A percentile compares a stretch with the other conserved stretches of the same genome.
Evolutionary conservation across 2,113 vertebrate species (phyloP).

Genomic region (Dasyurus viverrinus): DNA sequence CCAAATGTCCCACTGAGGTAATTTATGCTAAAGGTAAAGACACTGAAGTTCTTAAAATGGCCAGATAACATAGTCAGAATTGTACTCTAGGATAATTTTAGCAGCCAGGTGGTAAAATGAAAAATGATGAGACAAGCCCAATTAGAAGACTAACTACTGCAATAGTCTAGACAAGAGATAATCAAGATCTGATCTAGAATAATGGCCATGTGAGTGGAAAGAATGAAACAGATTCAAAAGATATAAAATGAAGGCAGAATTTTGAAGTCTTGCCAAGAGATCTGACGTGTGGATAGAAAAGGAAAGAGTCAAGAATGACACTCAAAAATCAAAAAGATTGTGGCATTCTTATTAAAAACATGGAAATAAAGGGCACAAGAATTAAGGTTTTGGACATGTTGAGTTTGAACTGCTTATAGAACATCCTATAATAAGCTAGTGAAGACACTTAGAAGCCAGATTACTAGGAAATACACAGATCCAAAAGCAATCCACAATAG

Average conservation of each 20-base stretch:
- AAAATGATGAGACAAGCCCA: neutral
- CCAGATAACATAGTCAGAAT: neutral
- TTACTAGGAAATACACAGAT: neutral
- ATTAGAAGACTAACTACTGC: neutral
- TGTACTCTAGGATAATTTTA: neutral
- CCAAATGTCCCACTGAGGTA: neutral
- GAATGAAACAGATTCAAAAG: neutral
- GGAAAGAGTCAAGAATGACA: neutral
- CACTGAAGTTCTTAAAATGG: neutral
- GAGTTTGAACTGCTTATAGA: neutral
- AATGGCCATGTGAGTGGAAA: neutral
- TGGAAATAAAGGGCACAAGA: conserved; percentile 3
- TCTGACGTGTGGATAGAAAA: neutral
- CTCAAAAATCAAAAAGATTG: neutral
- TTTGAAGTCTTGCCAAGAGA: neutral
- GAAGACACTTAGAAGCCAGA: neutral
- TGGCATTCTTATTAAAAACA: neutral
- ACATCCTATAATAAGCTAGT: neutral
- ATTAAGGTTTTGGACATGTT: neutral
- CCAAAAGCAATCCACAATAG: neutral
- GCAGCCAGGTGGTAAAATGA: neutral
- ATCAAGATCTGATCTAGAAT: neutral
- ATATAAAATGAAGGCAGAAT: neutral
- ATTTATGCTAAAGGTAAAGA: neutral
- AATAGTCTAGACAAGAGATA: conserved; percentile 3